phyloP scores from a whole-genome alignment of 2,888 invertebrate species.

The Belgica antarctica region DNA sequence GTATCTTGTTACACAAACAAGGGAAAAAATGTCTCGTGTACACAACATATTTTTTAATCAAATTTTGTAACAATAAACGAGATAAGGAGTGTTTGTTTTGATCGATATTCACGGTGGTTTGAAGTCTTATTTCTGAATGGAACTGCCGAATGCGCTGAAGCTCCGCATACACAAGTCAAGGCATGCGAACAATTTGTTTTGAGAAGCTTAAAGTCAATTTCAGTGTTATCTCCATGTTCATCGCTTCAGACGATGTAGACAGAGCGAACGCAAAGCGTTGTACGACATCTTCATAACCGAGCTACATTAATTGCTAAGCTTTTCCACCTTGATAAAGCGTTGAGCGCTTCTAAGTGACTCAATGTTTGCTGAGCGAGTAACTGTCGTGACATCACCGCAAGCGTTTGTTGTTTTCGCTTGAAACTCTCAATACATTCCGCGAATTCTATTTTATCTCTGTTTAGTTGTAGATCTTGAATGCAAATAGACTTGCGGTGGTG shows the following conservation, averaged over 20 bases:
- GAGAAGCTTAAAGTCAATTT: constrained; percentile 12
- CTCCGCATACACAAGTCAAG: neutral
- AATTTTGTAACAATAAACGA: constrained; percentile 29
- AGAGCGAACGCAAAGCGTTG: neutral
- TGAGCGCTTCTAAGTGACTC: neutral
- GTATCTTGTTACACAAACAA: neutral
- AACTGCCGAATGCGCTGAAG: neutral
- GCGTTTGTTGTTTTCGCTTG: constrained; percentile 5
- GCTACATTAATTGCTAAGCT: neutral
- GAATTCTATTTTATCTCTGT: constrained; percentile 16
- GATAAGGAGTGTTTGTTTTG: constrained; percentile 35
- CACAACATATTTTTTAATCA: constrained; percentile 25
- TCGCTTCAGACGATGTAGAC: constrained; percentile 3
- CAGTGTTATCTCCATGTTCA: neutral
- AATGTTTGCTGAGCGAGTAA: neutral
- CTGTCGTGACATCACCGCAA: constrained; percentile 29
- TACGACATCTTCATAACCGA: constrained; percentile 1
- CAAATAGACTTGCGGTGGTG: constrained; percentile 1
- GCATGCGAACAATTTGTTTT: constrained; percentile 2
- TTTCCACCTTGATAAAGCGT: neutral
- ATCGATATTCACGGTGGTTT: constrained; percentile 27
- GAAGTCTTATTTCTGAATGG: neutral
- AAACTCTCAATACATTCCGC: constrained; percentile 32
- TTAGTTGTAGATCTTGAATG: neutral
- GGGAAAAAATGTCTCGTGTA: neutral